A percentile compares a stretch with the other conserved stretches of the same genome.
Evolutionary conservation across 2,797 vertebrate genomes (phyloP).

Genomic region (Sebastes umbrosus): DNA sequence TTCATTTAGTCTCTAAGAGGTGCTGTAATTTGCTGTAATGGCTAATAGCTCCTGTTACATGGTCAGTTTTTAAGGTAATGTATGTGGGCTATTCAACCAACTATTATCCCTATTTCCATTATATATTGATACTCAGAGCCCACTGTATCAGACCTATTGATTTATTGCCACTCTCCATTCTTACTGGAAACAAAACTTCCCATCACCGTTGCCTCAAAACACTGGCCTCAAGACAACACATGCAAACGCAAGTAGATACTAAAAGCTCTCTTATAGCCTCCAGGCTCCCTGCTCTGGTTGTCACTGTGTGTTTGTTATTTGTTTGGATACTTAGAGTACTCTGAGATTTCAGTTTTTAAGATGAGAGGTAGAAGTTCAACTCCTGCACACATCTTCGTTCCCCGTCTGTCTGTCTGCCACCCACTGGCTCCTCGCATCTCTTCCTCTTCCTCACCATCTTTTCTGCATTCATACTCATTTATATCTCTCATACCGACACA

Average conservation of each 20-base stretch:
- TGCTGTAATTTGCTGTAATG: neutral
- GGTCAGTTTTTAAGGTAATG: constrained; percentile 8
- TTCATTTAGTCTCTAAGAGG: neutral
- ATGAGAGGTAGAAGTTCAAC: constrained; percentile 25
- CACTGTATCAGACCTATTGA: constrained; percentile 9
- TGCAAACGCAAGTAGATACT: constrained; percentile 17
- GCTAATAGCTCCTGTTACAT: neutral
- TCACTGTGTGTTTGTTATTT: constrained; percentile 31
- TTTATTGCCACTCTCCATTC: constrained; percentile 4
- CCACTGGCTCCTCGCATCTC: constrained; percentile 7
- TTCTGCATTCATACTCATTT: constrained; percentile 52
- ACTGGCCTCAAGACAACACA: constrained; percentile 50
- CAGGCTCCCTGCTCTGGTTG: constrained; percentile 39
- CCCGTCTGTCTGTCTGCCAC: constrained; percentile 31
- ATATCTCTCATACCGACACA: constrained; percentile 47
- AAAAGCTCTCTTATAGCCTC: constrained; percentile 45
- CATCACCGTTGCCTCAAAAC: constrained; percentile 35
- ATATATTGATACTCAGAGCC: constrained; percentile 8
- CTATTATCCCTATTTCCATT: constrained; percentile 4
- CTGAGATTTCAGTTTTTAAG: constrained; percentile 33
- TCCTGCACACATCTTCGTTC: constrained; percentile 5
- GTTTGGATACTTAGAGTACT: constrained; percentile 24
- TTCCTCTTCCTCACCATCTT: constrained; percentile 14
- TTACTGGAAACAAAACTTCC: constrained; percentile 42
- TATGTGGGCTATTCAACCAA: constrained; percentile 10